Conservation (phyloP, 2,797 vertebrate genomes). For the Sebastes flavidus region DNA sequence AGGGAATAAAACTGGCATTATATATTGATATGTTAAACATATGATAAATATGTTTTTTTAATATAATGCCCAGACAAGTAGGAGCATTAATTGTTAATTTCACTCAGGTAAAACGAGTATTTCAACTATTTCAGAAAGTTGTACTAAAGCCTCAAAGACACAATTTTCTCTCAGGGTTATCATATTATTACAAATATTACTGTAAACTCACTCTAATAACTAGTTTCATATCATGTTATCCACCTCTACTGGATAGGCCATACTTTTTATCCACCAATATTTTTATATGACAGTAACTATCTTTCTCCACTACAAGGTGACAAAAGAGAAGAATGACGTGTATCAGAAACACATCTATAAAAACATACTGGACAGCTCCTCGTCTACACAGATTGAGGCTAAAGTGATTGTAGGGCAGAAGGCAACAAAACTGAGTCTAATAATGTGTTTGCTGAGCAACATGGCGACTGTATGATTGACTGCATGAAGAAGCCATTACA, state of each 20-base stretch:
- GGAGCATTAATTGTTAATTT: neutral
- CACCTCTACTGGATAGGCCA: neutral
- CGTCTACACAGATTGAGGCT: neutral
- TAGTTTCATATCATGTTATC: neutral
- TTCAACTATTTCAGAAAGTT: neutral
- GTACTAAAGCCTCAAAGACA: neutral
- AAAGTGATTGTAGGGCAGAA: neutral
- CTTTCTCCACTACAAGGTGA: neutral
- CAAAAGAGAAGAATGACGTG: neutral
- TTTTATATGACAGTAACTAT: neutral
- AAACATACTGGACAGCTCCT: neutral
- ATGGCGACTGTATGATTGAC: constrained; percentile 58
- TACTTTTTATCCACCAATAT: neutral
- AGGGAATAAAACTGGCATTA: neutral
- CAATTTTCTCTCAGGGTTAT: neutral
- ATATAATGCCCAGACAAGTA: neutral
- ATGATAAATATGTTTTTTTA: neutral
- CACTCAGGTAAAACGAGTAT: neutral
- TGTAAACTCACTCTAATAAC: neutral
- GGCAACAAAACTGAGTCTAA: constrained; percentile 28
- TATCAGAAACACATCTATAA: neutral
- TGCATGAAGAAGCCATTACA: constrained; percentile 69
- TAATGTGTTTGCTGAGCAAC: constrained; percentile 39
- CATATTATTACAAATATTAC: neutral
- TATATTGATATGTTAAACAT: neutral